phyloP scores from a whole-genome alignment of 2,113 vertebrate genomes.

The Chionis minor region DNA sequence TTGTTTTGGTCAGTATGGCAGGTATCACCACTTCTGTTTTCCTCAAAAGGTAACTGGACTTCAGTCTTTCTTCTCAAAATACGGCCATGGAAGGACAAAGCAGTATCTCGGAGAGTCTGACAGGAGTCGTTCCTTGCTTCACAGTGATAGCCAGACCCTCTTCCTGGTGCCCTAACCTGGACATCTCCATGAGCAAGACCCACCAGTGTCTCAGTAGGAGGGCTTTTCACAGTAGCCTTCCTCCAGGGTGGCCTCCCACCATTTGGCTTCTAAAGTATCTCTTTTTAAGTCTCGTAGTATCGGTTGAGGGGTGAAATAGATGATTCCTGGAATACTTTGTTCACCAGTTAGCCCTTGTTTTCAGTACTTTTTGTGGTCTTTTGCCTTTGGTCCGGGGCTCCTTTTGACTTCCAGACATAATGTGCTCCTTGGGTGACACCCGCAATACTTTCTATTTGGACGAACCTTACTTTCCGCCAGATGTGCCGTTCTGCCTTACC shows the following conservation, averaged over 20 bases:
- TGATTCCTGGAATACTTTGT: neutral
- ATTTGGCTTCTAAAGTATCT: neutral
- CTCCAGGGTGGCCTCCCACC: neutral
- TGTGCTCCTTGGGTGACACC: neutral
- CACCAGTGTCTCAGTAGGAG: neutral
- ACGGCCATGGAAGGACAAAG: neutral
- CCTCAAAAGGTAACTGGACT: neutral
- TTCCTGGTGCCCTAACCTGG: neutral
- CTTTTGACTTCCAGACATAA: neutral
- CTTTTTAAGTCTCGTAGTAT: neutral
- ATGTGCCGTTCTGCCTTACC: accelerated
- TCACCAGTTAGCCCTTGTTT: neutral
- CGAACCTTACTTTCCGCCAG: neutral
- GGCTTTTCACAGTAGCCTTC: neutral
- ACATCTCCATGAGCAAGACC: neutral
- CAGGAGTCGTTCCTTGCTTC: neutral
- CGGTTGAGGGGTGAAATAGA: neutral
- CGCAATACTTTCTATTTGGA: accelerated
- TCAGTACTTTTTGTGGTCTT: neutral
- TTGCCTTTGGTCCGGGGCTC: neutral
- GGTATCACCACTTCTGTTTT: neutral
- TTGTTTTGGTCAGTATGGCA: neutral
- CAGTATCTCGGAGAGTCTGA: neutral
- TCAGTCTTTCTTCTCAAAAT: neutral
- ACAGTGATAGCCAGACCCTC: neutral